Conservation (phyloP, 2,113 vertebrate species). For the Pavo muticus region DNA sequence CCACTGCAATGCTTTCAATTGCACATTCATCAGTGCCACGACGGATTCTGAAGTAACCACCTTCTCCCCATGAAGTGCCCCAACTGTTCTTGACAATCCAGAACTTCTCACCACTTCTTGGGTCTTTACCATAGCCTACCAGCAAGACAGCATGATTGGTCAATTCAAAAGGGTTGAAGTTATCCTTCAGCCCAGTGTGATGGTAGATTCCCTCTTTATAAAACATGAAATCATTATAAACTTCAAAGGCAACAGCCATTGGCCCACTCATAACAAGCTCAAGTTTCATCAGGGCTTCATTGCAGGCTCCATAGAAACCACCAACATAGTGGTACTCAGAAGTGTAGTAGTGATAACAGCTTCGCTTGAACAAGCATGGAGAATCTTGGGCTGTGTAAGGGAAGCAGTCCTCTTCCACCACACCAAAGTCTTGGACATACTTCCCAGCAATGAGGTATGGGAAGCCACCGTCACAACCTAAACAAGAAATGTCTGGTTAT, state of each 20-base stretch:
- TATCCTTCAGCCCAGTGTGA: constrained; percentile 87
- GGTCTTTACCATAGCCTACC: constrained; percentile 90
- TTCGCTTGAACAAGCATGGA: constrained; percentile 78
- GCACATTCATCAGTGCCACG: constrained; percentile 91
- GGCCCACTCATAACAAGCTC: constrained; percentile 91
- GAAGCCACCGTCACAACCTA: constrained; percentile 95
- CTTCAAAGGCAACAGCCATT: constrained; percentile 90
- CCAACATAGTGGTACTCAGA: constrained; percentile 93
- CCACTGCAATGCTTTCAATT: constrained; percentile 92
- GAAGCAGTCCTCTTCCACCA: constrained; percentile 92
- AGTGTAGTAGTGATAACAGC: constrained; percentile 82
- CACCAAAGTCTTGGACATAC: constrained; percentile 91
- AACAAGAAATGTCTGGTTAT: not conserved
- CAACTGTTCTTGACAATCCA: constrained; percentile 99
- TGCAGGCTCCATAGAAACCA: constrained; percentile 96
- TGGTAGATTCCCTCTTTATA: constrained; percentile 92
- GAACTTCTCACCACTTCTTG: constrained; percentile 83
- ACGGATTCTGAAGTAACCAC: constrained; percentile 93
- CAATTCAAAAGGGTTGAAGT: constrained; percentile 91
- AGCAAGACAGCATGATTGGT: constrained; percentile 96
- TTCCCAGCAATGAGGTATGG: constrained; percentile 94
- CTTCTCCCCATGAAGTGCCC: constrained; percentile 89
- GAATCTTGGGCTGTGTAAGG: constrained; percentile 84
- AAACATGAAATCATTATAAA: constrained; percentile 89
- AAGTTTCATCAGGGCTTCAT: constrained; percentile 90